Percentiles rank a stretch among this genome's conserved stretches.
Conservation (phyloP, 2,888 invertebrate genomes). For the Corbicula japonica region DNA sequence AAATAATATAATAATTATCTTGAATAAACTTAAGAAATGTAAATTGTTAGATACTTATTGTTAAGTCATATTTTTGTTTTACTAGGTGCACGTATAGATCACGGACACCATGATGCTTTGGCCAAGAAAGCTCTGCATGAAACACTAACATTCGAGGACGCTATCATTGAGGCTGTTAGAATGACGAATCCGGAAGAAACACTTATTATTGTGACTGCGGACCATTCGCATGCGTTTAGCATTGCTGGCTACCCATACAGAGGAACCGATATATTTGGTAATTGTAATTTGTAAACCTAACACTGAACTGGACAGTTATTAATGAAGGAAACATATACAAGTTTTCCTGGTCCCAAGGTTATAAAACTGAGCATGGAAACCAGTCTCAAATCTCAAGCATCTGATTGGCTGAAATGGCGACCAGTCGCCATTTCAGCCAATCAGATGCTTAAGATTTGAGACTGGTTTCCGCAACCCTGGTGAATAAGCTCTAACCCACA, state of each 20-base stretch:
- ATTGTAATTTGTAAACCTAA: neutral
- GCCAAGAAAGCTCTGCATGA: conserved; percentile 90
- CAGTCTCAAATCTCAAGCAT: neutral
- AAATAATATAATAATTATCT: no score
- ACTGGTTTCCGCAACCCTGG: no score
- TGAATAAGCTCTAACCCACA: no score
- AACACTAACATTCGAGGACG: conserved; percentile 92
- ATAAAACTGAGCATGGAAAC: neutral
- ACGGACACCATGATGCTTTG: conserved; percentile 89
- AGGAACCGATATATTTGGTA: conserved; percentile 80
- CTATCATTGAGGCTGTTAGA: conserved; percentile 89
- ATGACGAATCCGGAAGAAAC: conserved; percentile 90
- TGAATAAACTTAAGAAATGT: no score
- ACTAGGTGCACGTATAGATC: conserved; percentile 84
- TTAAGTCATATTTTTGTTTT: neutral
- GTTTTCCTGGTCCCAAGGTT: neutral
- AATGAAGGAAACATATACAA: neutral
- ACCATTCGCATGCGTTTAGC: conserved; percentile 85
- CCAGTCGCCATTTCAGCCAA: no score
- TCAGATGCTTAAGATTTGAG: no score
- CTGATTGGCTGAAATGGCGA: neutral
- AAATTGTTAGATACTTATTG: neutral
- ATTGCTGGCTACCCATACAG: conserved; percentile 82
- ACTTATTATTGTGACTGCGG: conserved; percentile 90
- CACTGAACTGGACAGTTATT: neutral